Evolutionary conservation across 2,888 invertebrate species (phyloP).

Genomic region (Alcis repandata): DNA sequence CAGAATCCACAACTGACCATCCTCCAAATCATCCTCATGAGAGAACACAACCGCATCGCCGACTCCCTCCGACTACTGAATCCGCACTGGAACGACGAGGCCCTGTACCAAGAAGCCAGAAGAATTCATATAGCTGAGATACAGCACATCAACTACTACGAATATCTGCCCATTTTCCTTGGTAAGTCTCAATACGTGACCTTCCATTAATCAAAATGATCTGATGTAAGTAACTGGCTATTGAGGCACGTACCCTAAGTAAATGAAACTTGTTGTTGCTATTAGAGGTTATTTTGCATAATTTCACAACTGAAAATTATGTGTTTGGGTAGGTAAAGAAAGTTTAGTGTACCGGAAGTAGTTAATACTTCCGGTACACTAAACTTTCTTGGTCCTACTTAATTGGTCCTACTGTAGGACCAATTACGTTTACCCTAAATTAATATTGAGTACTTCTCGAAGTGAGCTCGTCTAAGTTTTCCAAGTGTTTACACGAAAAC

Average conservation of each 20-base stretch:
- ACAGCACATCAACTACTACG: constrained; percentile 92
- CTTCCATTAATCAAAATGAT: not conserved
- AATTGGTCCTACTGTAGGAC: too few relatives aligned
- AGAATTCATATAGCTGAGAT: constrained; percentile 89
- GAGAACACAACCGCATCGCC: constrained; percentile 92
- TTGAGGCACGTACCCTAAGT: constrained; percentile 3
- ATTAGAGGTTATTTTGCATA: constrained; percentile 8
- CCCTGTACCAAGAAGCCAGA: constrained; percentile 90
- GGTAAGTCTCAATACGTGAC: constrained; percentile 73
- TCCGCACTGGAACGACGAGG: constrained; percentile 92
- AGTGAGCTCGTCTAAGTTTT: too few relatives aligned
- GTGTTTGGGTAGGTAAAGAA: not conserved
- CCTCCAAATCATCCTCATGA: constrained; percentile 88
- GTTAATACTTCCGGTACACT: too few relatives aligned
- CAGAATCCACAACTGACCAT: constrained; percentile 91
- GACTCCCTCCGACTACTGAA: constrained; percentile 87
- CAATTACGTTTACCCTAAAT: too few relatives aligned
- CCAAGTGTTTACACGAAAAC: too few relatives aligned
- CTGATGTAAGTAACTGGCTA: not conserved
- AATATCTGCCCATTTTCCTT: constrained; percentile 91
- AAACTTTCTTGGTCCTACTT: too few relatives aligned
- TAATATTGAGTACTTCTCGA: too few relatives aligned
- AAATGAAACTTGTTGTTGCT: constrained; percentile 7
- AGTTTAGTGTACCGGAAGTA: not conserved
- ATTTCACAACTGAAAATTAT: not conserved